Conservation (phyloP, 2,113 vertebrate species). For the Rostratula benghalensis region DNA sequence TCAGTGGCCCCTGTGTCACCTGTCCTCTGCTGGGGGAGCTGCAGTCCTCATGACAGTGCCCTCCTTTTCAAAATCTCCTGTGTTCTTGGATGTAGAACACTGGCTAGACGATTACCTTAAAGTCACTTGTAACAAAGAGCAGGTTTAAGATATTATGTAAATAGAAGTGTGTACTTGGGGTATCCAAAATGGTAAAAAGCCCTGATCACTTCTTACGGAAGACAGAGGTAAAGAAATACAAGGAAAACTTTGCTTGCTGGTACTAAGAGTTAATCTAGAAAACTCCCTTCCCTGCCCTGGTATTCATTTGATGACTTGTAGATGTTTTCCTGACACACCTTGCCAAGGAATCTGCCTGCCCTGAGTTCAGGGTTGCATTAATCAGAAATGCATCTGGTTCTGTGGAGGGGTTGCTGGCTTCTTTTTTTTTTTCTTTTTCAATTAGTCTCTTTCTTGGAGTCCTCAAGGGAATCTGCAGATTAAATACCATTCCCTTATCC, state of each 20-base stretch:
- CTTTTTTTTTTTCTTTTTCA: neutral
- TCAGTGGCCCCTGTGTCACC: neutral
- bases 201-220: neutral
- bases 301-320: neutral
- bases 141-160: neutral
- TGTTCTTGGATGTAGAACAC: neutral
- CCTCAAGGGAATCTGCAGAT: neutral
- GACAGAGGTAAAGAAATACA: neutral
- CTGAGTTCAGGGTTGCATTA: neutral
- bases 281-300: neutral
- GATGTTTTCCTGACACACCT: constrained; percentile 45
- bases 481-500: neutral
- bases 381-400: neutral
- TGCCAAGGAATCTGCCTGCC: constrained; percentile 40
- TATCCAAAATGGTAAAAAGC: neutral
- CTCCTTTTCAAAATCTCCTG: neutral
- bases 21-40: neutral
- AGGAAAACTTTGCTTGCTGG: neutral
- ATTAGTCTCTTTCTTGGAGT: neutral
- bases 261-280: neutral
- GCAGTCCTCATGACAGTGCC: fast-evolving
- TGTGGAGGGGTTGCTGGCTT: neutral
- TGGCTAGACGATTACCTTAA: neutral
- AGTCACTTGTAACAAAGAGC: neutral
- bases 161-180: neutral